Percentiles rank a stretch among this genome's conserved stretches.
Conservation (phyloP, 2,797 vertebrate species). For the Megaceryle alcyon region DNA sequence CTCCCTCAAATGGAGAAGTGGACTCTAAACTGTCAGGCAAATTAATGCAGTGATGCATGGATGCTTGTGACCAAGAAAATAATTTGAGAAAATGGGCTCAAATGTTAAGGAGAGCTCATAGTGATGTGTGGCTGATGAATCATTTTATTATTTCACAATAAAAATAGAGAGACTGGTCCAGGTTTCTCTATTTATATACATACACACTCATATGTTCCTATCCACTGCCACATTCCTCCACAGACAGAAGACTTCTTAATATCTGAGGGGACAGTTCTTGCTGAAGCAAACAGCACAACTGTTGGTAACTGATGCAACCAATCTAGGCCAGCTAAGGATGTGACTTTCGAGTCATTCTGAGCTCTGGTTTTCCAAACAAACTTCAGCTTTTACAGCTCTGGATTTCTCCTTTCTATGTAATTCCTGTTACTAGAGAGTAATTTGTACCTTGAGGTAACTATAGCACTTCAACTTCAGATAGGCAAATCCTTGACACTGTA, state of each 20-base stretch:
- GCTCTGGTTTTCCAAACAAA: not conserved
- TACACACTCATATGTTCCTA: not conserved
- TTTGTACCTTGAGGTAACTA: not conserved
- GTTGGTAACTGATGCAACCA: not conserved
- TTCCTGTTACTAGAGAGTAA: not conserved
- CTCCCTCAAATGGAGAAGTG: not conserved
- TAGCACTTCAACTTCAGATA: not conserved
- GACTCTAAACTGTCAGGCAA: conserved; percentile 18
- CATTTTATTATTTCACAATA: not conserved
- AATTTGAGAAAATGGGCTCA: not conserved
- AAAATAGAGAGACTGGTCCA: not conserved
- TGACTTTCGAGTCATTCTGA: not conserved
- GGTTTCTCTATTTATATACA: not conserved
- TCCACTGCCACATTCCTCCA: not conserved
- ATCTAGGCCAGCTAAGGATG: not conserved
- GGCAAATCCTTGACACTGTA: not conserved
- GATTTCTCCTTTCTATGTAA: not conserved
- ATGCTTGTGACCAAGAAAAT: not conserved
- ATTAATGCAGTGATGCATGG: not conserved
- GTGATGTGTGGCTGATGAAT: not conserved
- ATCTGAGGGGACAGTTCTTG: not conserved
- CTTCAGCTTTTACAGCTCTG: not conserved
- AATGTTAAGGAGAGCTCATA: not conserved
- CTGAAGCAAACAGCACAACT: not conserved
- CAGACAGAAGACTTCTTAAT: not conserved